Conservation (phyloP, 2,113 vertebrate species). For the Brachyistius frenatus region DNA sequence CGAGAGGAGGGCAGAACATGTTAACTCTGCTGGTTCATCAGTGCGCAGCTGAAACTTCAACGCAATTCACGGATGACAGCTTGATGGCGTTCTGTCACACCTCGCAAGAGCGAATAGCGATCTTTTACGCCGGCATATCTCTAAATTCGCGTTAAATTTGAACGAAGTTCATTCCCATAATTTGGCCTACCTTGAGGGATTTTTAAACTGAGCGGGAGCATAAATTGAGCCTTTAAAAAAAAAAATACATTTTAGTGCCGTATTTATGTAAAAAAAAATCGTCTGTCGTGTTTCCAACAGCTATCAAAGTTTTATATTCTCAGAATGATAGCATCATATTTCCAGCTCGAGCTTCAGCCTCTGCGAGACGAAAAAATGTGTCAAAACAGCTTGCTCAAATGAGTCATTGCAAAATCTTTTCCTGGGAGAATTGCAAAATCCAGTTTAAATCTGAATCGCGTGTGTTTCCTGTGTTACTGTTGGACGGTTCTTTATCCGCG, state of each 20-base stretch:
- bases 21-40: slow-evolving; percentile 73
- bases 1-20: slow-evolving; percentile 22
- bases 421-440: slow-evolving; percentile 59
- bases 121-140: not conserved
- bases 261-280: not conserved
- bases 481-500: slow-evolving; percentile 23
- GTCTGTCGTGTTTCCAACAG: not conserved
- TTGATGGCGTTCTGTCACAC: slow-evolving; percentile 19
- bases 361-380: slow-evolving; percentile 30
- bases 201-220: not conserved
- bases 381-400: slow-evolving; percentile 62
- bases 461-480: slow-evolving; percentile 28
- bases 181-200: not conserved
- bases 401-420: slow-evolving; percentile 54
- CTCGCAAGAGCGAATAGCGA: not conserved
- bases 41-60: slow-evolving; percentile 40
- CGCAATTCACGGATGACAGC: slow-evolving; percentile 18
- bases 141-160: not conserved
- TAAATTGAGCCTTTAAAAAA: not conserved
- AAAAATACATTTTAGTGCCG: not conserved
- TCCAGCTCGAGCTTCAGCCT: not conserved
- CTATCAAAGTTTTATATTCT: not conserved
- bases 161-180: not conserved
- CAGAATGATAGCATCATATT: not conserved
- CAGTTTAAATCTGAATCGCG: slow-evolving; percentile 46